Percentiles rank a stretch among this genome's conserved stretches.
phyloP scores from a whole-genome alignment of 1,140 invertebrate species.

The Macrocentrus cingulum region DNA sequence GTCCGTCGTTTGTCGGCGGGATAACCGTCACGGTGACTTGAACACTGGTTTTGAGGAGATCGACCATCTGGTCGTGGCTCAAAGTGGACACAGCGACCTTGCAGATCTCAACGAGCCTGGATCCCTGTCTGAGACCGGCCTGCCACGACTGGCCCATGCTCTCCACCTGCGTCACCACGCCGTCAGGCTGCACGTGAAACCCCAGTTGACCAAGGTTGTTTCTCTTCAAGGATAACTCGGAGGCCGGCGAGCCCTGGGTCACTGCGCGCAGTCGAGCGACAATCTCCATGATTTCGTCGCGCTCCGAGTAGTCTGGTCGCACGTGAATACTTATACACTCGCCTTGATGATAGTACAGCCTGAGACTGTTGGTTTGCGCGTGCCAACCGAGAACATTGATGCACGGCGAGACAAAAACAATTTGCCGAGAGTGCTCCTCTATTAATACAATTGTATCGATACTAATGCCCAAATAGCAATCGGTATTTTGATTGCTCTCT shows the following conservation, averaged over 20 bases:
- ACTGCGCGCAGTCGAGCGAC: conserved; percentile 71
- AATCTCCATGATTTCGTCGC: conserved; percentile 80
- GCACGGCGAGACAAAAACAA: conserved; percentile 85
- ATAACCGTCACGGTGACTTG: conserved; percentile 84
- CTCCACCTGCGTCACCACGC: conserved; percentile 92
- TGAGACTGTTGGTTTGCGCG: conserved; percentile 66
- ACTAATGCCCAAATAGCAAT: conserved; percentile 86
- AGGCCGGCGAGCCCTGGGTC: conserved; percentile 72
- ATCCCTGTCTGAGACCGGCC: conserved; percentile 86
- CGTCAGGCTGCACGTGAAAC: conserved; percentile 95
- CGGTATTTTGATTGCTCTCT: conserved; percentile 70
- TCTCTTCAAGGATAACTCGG: conserved; percentile 74
- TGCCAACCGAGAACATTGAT: conserved; percentile 83
- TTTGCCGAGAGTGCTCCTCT: conserved; percentile 79
- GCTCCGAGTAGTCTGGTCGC: conserved; percentile 65
- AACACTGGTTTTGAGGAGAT: conserved; percentile 86
- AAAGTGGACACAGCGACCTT: conserved; percentile 87
- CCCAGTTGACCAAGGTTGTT: conserved; percentile 86
- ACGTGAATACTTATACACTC: conserved; percentile 80
- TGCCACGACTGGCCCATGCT: conserved; percentile 83
- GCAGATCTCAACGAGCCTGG: conserved; percentile 89
- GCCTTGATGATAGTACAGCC: conserved; percentile 79
- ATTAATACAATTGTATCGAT: conserved; percentile 84
- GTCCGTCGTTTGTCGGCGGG: conserved; percentile 71
- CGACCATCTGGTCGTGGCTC: conserved; percentile 91